phyloP scores from a whole-genome alignment of 2,797 vertebrate genomes.

The Rhincodon typus region DNA sequence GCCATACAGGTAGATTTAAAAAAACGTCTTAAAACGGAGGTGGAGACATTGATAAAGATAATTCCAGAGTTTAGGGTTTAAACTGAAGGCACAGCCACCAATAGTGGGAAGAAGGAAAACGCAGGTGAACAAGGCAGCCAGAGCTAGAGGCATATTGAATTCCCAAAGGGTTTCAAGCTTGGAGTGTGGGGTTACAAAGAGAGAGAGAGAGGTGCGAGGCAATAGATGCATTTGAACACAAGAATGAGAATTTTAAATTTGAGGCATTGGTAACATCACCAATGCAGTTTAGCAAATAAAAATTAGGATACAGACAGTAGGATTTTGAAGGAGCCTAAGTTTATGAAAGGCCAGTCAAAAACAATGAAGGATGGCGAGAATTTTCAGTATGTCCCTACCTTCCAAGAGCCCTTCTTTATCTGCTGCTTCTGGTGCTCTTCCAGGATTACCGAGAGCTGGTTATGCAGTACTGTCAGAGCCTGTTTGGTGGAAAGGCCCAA shows the following conservation, averaged over 20 bases:
- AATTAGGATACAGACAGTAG: not conserved
- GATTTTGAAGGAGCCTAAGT: not conserved
- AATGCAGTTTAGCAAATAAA: not conserved
- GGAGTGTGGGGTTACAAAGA: not conserved
- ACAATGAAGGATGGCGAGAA: not conserved
- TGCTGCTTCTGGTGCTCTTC: conserved; percentile 72
- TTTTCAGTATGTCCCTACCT: conserved; percentile 56
- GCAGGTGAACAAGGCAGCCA: not conserved
- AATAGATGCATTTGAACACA: not conserved
- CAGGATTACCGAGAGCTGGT: conserved; percentile 77
- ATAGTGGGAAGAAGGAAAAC: not conserved
- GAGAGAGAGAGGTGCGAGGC: not conserved
- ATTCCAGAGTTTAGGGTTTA: not conserved
- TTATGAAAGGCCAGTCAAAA: not conserved
- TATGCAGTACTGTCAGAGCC: conserved; percentile 76
- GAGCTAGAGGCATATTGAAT: not conserved
- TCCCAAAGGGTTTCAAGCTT: not conserved
- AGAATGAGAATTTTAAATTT: not conserved
- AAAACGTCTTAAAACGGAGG: not conserved
- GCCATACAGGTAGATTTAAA: not conserved
- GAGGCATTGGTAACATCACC: not conserved
- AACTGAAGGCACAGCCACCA: not conserved
- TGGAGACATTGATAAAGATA: not conserved
- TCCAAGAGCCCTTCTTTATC: conserved; percentile 59
- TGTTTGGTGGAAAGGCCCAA: conserved; percentile 83